Percentiles rank a stretch among this genome's conserved stretches.
Conservation (phyloP, 2,888 invertebrate genomes). For the Nomada lathburiana region DNA sequence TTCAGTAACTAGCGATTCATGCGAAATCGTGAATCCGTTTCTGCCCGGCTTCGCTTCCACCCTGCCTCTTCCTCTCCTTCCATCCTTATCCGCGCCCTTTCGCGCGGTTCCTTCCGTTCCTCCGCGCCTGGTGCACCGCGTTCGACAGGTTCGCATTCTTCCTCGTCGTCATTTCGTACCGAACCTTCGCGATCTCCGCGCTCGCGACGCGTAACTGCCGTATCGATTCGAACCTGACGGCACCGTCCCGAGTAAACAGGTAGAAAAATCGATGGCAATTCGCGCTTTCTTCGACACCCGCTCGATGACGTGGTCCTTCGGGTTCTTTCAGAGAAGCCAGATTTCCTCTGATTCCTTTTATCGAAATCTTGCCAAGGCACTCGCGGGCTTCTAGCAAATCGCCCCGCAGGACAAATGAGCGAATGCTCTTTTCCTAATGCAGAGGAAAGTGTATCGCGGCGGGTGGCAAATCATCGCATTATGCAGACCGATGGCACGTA, state of each 20-base stretch:
- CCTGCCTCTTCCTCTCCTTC: constrained; percentile 40
- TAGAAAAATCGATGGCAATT: neutral
- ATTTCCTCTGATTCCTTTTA: neutral
- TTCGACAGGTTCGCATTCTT: constrained; percentile 26
- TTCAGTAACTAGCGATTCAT: constrained; percentile 80
- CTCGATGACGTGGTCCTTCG: too few species aligned
- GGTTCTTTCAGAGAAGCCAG: too few species aligned
- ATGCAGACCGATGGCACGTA: constrained; percentile 57
- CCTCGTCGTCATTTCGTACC: constrained; percentile 36
- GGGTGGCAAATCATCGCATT: constrained; percentile 71
- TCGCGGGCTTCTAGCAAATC: constrained; percentile 69
- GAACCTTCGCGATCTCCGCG: constrained; percentile 34
- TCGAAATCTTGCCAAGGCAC: neutral
- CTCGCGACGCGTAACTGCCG: constrained; percentile 39
- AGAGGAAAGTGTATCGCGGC: constrained; percentile 68
- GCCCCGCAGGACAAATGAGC: constrained; percentile 67
- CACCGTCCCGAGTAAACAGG: neutral
- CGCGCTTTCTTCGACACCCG: too few species aligned
- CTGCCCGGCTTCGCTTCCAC: constrained; percentile 65
- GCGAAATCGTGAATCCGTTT: constrained; percentile 76
- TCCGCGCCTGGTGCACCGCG: constrained; percentile 7
- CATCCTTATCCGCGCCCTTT: constrained; percentile 27
- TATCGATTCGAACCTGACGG: constrained; percentile 35
- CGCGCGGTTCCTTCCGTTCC: constrained; percentile 24
- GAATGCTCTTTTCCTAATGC: constrained; percentile 73